Conservation (phyloP, 2,113 vertebrate species). For the Carassius gibelio region DNA sequence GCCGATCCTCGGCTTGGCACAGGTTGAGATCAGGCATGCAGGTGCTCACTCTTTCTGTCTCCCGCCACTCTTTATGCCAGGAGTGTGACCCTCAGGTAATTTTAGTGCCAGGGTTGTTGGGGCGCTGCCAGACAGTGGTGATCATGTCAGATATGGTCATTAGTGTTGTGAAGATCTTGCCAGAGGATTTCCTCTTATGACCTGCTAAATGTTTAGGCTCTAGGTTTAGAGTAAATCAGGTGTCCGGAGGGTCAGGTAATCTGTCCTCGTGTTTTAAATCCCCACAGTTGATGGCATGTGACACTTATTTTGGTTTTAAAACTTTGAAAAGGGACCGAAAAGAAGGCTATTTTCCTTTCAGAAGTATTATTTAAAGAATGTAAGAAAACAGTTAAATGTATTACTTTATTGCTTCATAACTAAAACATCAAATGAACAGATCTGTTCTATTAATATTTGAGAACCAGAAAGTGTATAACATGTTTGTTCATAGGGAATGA, state of each 20-base stretch:
- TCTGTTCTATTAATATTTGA: background rate
- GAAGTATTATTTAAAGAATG: background rate
- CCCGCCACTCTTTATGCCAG: slow-evolving; percentile 63
- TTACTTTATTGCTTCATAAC: background rate
- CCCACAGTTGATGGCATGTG: background rate
- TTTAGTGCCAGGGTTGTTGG: slow-evolving; percentile 62
- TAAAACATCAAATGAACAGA: background rate
- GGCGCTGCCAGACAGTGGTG: slow-evolving; percentile 62
- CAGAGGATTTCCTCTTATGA: slow-evolving; percentile 42
- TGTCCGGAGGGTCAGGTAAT: slow-evolving; percentile 24
- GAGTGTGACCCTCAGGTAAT: slow-evolving; percentile 64
- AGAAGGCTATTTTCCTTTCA: background rate
- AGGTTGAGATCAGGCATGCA: slow-evolving; percentile 55
- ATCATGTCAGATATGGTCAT: slow-evolving; percentile 51
- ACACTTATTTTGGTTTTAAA: background rate
- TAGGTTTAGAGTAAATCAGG: slow-evolving; percentile 36
- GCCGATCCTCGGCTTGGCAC: slow-evolving; percentile 47
- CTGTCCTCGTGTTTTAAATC: background rate
- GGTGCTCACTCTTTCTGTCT: slow-evolving; percentile 57
- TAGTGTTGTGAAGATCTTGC: slow-evolving; percentile 43
- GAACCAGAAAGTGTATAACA: background rate
- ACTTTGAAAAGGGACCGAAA: background rate
- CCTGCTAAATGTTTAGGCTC: slow-evolving; percentile 37
- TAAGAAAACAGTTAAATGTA: background rate
- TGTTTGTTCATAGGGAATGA: background rate